A percentile compares a stretch with the other conserved stretches of the same genome.
Conservation (phyloP, 2,888 invertebrate species). For the Idaea dimidiata region DNA sequence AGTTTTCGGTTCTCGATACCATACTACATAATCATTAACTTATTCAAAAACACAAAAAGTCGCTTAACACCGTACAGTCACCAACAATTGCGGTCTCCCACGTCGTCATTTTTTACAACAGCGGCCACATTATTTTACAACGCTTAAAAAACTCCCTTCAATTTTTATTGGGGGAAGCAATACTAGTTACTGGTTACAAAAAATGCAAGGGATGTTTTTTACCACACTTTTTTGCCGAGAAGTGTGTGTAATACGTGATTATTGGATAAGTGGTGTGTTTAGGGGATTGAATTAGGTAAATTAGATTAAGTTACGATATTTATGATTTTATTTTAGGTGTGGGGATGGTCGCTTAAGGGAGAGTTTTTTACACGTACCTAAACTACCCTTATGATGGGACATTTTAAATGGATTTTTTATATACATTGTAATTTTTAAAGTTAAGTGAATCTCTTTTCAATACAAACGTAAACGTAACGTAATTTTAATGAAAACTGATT, state of each 20-base stretch:
- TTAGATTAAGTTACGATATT: neutral
- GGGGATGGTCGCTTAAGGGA: neutral
- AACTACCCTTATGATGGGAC: neutral
- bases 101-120: constrained; percentile 35
- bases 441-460: too few relatives aligned
- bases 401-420: neutral
- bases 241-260: constrained; percentile 31
- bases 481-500: too few relatives aligned
- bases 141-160: constrained; percentile 50
- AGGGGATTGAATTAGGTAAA: neutral
- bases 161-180: constrained; percentile 41
- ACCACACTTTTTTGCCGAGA: constrained; percentile 24
- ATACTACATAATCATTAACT: constrained; percentile 15
- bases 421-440: too few relatives aligned
- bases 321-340: neutral
- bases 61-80: neutral
- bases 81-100: constrained; percentile 35
- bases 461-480: too few relatives aligned
- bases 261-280: constrained; percentile 31
- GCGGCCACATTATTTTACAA: constrained; percentile 23
- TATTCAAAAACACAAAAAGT: neutral
- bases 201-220: constrained; percentile 45
- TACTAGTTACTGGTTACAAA: constrained; percentile 46
- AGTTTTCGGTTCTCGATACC: too few relatives aligned
- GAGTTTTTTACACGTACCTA: neutral